Evolutionary conservation across 1,140 invertebrate species (phyloP), one percentile per base, ranked within the genome.

Genomic region (Delia radicum): DNA sequence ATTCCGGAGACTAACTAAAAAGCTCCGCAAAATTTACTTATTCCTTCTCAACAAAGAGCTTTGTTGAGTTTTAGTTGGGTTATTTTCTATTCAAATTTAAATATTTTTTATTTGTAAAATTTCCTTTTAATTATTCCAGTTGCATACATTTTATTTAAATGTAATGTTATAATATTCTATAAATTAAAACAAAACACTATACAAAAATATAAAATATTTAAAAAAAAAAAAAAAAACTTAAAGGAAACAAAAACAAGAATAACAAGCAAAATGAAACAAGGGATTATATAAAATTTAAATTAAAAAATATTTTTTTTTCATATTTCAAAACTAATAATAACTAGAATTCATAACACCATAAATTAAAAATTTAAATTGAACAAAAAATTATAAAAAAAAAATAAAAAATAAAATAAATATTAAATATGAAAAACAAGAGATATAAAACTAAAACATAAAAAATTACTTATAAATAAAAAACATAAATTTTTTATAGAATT

Each of bases 361-460:
- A 55, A 48, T 73, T 73, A 48, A 48, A 73, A 48, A 73, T 48
- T 73, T 48, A 48, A 73, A 73, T 73, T 73, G 37, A 73, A 73
- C 37, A 46, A 73, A 55, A 10, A 42, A 13, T 33, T 2, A 48
- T 21, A 55, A 55, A 2, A 55, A 48, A 48, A 18, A 48, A 48
- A 10, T n/a, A 3, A 48, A 8, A n/a, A 55, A 55, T 0, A 55
- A 55, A 55, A 55, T n/a, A n/a, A 18, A 18, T 55, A 18, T 18
- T 21, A 55, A 18, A 55, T 1, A 18, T 24, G 21, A 55, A 24
- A 24, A 21, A 55, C 18, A 24, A 24, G 24, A 55, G n/a, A 21
- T 55, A 48, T 48, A 33, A 12, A 48, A 46, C 42, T 18, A 55
- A 18, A 33, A 55, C n/a, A 18, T 21, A 55, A 15, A 55, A n/a